phyloP scores from a whole-genome alignment of 2,888 invertebrate genomes.

The Amphipyra berbera region DNA sequence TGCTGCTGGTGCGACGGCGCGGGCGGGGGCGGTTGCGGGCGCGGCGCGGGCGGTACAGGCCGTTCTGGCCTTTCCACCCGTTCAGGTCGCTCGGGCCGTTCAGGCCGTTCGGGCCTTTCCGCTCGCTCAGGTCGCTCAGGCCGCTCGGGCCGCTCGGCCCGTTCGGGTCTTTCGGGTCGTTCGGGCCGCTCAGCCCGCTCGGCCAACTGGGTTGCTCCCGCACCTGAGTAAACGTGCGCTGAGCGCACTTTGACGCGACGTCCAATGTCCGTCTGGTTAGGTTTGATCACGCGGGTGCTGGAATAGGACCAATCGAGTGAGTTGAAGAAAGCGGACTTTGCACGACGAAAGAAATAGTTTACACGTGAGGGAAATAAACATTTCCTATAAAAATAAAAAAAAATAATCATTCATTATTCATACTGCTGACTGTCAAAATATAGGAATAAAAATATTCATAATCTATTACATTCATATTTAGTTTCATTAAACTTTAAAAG shows the following conservation, averaged over 20 bases:
- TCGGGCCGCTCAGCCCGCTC: slow-evolving; percentile 73
- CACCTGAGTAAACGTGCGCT: slow-evolving; percentile 80
- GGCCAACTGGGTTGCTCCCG: slow-evolving; percentile 71
- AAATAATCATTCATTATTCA: no score
- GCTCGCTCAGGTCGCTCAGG: slow-evolving; percentile 73
- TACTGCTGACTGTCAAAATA: background rate
- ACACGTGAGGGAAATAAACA: background rate
- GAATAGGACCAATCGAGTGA: slow-evolving; percentile 67
- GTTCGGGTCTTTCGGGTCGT: slow-evolving; percentile 68
- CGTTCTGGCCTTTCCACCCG: slow-evolving; percentile 63
- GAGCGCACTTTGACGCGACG: slow-evolving; percentile 94
- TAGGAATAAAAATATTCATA: no score
- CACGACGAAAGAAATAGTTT: slow-evolving; percentile 2
- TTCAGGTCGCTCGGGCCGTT: slow-evolving; percentile 69
- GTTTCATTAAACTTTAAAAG: no score
- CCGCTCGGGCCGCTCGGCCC: slow-evolving; percentile 73
- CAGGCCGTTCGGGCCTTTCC: slow-evolving; percentile 66
- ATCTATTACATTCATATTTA: no score
- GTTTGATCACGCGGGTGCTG: slow-evolving; percentile 98
- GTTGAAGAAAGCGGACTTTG: slow-evolving; percentile 34
- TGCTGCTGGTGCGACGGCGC: slow-evolving; percentile 61
- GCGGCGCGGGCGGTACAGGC: slow-evolving; percentile 60
- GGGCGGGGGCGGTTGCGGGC: slow-evolving; percentile 62
- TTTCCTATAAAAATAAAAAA: background rate
- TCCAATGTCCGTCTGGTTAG: slow-evolving; percentile 96